These are phyloP conservation scores for Onychostruthus taczanowskii DNA, from an alignment of 2,113 vertebrate genomes.

Conservation along the genomic window DNA sequence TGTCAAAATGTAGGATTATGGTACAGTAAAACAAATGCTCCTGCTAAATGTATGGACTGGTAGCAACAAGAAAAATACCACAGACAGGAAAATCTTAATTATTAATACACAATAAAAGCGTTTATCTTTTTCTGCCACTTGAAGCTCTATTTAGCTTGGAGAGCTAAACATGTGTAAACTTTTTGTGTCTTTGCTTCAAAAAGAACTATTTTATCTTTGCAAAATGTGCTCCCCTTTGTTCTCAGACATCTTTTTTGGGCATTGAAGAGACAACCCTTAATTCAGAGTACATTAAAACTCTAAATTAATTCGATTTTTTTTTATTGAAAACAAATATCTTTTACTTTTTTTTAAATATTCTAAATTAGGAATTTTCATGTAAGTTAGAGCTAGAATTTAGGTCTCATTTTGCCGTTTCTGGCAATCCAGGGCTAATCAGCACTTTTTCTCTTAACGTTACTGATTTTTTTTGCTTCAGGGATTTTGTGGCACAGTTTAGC, in stretches of 20 bases:
- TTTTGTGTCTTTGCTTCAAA: background rate
- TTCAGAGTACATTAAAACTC: background rate
- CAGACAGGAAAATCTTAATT: background rate
- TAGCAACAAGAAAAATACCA: background rate
- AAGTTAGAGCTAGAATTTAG: background rate
- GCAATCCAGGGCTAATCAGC: background rate
- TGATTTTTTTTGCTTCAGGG: background rate
- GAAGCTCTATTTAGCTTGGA: background rate
- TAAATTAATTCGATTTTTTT: rapidly evolving
- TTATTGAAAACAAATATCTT: background rate
- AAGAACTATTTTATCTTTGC: background rate
- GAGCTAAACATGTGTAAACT: background rate
- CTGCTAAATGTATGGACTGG: background rate
- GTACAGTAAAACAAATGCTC: rapidly evolving
- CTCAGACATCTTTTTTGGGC: background rate
- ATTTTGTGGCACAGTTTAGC: background rate
- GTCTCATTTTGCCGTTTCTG: background rate
- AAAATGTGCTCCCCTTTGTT: background rate
- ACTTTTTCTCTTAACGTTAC: background rate
- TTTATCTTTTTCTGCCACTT: background rate
- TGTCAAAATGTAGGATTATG: background rate
- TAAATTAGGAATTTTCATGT: background rate
- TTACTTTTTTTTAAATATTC: background rate
- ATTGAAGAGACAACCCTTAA: background rate
- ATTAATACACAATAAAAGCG: background rate